A percentile compares a stretch with the other conserved stretches of the same genome.
Conservation (phyloP, 2,113 vertebrate genomes). For the Athene noctua region DNA sequence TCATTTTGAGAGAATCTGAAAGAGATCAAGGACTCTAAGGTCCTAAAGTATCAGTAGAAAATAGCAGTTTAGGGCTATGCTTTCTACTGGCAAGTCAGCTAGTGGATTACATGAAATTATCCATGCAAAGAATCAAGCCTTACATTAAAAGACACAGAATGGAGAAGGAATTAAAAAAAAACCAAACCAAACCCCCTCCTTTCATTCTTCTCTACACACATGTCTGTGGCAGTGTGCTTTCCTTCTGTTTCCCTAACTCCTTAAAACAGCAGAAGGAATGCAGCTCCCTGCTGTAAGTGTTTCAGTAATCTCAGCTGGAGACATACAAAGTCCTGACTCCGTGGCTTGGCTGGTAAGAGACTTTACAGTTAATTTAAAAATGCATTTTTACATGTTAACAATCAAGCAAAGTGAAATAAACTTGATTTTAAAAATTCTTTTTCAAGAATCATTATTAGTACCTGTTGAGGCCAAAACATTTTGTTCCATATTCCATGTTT, state of each 20-base stretch:
- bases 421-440: not conserved
- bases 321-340: not conserved
- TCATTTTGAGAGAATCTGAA: not conserved
- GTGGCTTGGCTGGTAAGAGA: not conserved
- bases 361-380: not conserved
- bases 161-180: not conserved
- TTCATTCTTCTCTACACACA: not conserved
- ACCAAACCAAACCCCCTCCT: not conserved
- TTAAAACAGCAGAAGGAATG: slow-evolving; percentile 41
- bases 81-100: not conserved
- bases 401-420: not conserved
- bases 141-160: not conserved
- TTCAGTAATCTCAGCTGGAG: slow-evolving; percentile 46
- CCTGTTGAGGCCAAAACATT: not conserved
- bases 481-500: not conserved
- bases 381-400: not conserved
- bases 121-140: not conserved
- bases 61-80: not conserved
- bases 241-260: not conserved
- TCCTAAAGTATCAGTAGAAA: not conserved
- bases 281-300: slow-evolving; percentile 40
- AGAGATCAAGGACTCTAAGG: not conserved
- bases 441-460: not conserved
- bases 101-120: not conserved
- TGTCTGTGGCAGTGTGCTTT: not conserved